Base-by-base conservation (phyloP, 2,113 vertebrate genomes). In the Hypanus sabinus region DNA sequence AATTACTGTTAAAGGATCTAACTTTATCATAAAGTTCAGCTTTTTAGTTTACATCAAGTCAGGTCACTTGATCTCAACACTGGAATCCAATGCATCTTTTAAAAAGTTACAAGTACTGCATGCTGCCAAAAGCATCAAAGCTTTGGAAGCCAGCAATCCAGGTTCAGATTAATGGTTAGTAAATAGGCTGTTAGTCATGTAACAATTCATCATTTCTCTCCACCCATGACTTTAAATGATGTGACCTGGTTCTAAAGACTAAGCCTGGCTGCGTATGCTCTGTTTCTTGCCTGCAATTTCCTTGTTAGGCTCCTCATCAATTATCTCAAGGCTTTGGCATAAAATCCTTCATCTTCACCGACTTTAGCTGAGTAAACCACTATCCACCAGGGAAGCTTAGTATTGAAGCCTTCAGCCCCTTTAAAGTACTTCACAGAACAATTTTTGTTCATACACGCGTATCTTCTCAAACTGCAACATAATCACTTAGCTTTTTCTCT, bases 291-390 rank as follows among this genome's bases (percentile, higher is more conserved):
- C 94, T 96, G 94, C 94, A 95, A 94, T 95, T 73, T 96, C 94
- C 93, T 94, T 90, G 90, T 94, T 95, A 95, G 95, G 94, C 96
- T 96, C 95, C 95, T 96, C 96, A 95, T 96, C 95, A 96, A 94
- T 96, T 95, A 96, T 94, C 88, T 94, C 55, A 94, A 95, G 95
- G 95, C 94, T 94, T 94, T 73, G 95, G 90, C 70, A 94, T 94
- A 93, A 91, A 93, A 90, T 94, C 55, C 91, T 95, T 94, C 11
- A 22, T 95, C 95, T 94, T 94, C 94, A 94, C 95, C 46, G 94
- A 94, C 94, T 95, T 91, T 76, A 94, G 93, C 94, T 94, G 95
- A 95, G 94, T 95, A 96, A 96, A 95, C 95, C 93, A 76, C 60
- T 94, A 55, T 46, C 57, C 36, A 24, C 90, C 33, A 92, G 0